These are phyloP conservation scores for Tanypteryx hageni DNA, from an alignment of 2,888 invertebrate genomes.

Conservation along the genomic window DNA sequence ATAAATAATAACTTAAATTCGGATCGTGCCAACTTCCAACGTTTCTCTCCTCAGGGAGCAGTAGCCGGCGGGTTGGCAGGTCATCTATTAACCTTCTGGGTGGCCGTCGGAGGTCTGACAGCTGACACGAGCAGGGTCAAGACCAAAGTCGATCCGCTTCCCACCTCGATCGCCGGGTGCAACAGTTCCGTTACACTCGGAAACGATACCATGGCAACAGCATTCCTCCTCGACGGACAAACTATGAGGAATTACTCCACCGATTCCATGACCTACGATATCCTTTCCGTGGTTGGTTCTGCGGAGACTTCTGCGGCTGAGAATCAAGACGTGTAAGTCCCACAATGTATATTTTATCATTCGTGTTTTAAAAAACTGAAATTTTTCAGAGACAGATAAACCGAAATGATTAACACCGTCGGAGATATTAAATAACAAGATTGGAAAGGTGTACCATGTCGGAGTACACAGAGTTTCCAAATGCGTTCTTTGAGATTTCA, in stretches of 20 bases:
- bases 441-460: no score
- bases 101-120: constrained; percentile 84
- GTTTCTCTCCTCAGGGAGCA: constrained; percentile 79
- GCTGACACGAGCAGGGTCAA: constrained; percentile 75
- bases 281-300: constrained; percentile 72
- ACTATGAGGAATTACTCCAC: constrained; percentile 73
- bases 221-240: background rate
- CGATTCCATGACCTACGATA: constrained; percentile 69
- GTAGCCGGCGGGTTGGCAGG: constrained; percentile 86
- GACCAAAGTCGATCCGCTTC: constrained; percentile 78
- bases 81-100: constrained; percentile 85
- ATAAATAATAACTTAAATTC: no score
- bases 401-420: no score
- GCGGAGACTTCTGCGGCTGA: background rate
- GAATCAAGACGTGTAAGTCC: background rate
- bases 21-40: background rate
- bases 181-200: constrained; percentile 81
- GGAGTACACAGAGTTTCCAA: no score
- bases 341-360: background rate
- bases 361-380: no score
- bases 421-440: no score
- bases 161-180: constrained; percentile 79
- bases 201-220: constrained; percentile 69
- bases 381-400: no score
- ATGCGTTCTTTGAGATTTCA: no score